Conservation (phyloP, 1,140 invertebrate genomes). For the Cyclargus thomasi region DNA sequence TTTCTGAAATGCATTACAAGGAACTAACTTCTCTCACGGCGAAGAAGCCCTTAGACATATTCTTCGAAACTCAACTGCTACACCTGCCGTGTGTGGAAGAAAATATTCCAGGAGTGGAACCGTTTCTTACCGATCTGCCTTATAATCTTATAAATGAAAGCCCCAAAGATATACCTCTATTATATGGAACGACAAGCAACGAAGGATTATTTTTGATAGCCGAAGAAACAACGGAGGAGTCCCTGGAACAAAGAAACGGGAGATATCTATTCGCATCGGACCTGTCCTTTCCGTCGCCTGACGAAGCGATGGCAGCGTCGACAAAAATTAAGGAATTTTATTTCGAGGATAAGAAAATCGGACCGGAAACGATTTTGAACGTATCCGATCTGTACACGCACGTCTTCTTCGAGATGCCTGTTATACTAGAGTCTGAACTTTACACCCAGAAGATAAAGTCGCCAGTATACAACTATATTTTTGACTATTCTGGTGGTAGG, state of each 20-base stretch:
- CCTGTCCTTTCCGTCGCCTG: constrained; percentile 42
- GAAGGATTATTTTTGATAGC: constrained; percentile 57
- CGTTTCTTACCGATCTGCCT: constrained; percentile 20
- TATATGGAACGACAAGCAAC: constrained; percentile 49
- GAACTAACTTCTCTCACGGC: constrained; percentile 14
- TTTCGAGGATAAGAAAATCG: constrained; percentile 47
- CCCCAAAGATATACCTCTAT: constrained; percentile 48
- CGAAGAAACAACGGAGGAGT: constrained; percentile 38
- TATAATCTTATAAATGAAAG: constrained; percentile 45
- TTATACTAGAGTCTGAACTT: constrained; percentile 48
- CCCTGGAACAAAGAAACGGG: constrained; percentile 40
- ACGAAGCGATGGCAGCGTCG: constrained; percentile 33
- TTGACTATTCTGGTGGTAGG: constrained; percentile 49
- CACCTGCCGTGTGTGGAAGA: constrained; percentile 24
- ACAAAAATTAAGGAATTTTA: constrained; percentile 47
- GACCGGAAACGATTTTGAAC: constrained; percentile 36
- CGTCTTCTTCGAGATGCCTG: constrained; percentile 54
- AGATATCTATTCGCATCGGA: constrained; percentile 59
- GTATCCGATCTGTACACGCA: constrained; percentile 54
- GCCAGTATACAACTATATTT: constrained; percentile 55
- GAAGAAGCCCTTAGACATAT: constrained; percentile 17
- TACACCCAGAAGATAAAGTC: constrained; percentile 31
- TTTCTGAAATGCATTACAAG: constrained; percentile 19
- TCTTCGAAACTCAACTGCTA: constrained; percentile 18
- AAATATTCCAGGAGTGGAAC: constrained; percentile 17